These are phyloP conservation scores for Lacanobia wlatinum DNA, from an alignment of 2,888 invertebrate species.

Conservation along the genomic window DNA sequence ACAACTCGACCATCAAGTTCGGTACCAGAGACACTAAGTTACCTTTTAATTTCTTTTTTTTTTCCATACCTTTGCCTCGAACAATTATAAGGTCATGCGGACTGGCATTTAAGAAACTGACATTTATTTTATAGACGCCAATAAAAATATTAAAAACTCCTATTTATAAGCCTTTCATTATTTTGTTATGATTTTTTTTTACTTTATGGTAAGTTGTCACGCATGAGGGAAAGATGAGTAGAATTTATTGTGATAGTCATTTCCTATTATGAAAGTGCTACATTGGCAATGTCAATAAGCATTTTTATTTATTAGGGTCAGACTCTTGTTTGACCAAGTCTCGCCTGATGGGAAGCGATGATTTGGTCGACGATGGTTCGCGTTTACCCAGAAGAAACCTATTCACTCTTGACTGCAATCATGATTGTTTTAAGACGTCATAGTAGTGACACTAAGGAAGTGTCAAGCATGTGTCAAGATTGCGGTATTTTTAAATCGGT, in stretches of 20 bases:
- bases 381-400: background rate
- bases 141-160: constrained; percentile 49
- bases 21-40: constrained; percentile 29
- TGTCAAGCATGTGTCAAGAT: too few relatives aligned
- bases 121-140: constrained; percentile 53
- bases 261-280: background rate
- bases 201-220: constrained; percentile 35
- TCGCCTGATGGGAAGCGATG: background rate
- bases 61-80: constrained; percentile 26
- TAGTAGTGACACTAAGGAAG: too few relatives aligned
- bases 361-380: background rate
- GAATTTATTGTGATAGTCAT: background rate
- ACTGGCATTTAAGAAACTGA: constrained; percentile 53
- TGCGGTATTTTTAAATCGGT: too few relatives aligned
- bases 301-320: too few relatives aligned
- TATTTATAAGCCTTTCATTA: constrained; percentile 38
- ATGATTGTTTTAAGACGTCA: too few relatives aligned
- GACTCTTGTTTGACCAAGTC: too few relatives aligned
- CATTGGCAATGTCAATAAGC: background rate
- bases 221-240: background rate
- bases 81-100: constrained; percentile 58
- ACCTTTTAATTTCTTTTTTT: constrained; percentile 43
- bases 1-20: constrained; percentile 13
- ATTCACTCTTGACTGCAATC: too few relatives aligned
- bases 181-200: constrained; percentile 58